These are phyloP conservation scores for Indicator maculatus DNA, from an alignment of 2,113 vertebrate species.

Conservation along the genomic window DNA sequence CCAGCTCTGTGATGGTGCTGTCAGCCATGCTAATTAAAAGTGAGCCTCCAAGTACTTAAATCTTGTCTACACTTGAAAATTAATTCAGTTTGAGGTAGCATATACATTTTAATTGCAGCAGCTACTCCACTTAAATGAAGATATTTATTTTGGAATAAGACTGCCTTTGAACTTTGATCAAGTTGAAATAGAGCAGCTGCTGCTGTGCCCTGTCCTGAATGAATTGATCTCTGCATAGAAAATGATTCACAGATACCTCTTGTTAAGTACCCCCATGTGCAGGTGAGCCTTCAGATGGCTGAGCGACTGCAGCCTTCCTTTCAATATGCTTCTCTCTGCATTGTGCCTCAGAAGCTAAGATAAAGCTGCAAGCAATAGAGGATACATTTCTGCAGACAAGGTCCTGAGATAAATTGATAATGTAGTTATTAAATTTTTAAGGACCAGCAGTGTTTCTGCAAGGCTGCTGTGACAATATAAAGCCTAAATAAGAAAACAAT, in stretches of 20 bases:
- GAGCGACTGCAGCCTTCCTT: not conserved
- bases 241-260: not conserved
- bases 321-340: not conserved
- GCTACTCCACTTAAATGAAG: not conserved
- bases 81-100: not conserved
- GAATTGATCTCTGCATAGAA: not conserved
- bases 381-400: constrained; percentile 6
- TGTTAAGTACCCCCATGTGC: not conserved
- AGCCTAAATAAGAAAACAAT: not conserved
- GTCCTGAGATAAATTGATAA: constrained; percentile 1
- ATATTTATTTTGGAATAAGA: not conserved
- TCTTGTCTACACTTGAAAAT: constrained; percentile 48
- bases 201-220: not conserved
- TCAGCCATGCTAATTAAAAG: constrained; percentile 42
- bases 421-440: constrained; percentile 19
- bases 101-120: constrained; percentile 7
- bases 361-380: constrained; percentile 23
- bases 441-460: not conserved
- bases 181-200: not conserved
- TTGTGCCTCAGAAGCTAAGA: constrained; percentile 9
- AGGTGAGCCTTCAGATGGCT: not conserved
- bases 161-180: not conserved
- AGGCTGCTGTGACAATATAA: not conserved
- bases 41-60: constrained; percentile 33
- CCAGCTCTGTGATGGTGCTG: constrained; percentile 3